These are phyloP conservation scores for Hippocampus kuda DNA, from an alignment of 2,797 vertebrate species.

Conservation along the genomic window DNA sequence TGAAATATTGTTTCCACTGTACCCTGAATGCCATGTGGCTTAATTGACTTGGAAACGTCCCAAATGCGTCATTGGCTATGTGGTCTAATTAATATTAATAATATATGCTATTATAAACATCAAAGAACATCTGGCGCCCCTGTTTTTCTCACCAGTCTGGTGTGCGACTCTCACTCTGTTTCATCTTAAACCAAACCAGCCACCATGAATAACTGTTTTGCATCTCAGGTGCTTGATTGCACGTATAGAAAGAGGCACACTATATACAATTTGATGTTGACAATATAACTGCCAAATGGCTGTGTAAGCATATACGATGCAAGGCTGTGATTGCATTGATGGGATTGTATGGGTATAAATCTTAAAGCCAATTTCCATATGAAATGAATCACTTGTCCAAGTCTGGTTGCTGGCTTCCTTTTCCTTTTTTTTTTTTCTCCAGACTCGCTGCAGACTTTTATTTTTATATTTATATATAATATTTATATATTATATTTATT, in stretches of 20 bases:
- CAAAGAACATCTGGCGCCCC: conserved; percentile 99
- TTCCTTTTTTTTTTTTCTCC: neutral
- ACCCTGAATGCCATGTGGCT: conserved; percentile 99
- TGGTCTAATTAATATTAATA: conserved; percentile 99
- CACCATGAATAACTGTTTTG: conserved; percentile 48
- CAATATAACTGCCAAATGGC: conserved; percentile 53
- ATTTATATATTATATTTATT: no score
- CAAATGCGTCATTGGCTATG: conserved; percentile 99
- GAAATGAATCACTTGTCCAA: conserved; percentile 63
- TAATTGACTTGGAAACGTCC: conserved; percentile 99
- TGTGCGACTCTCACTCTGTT: conserved; percentile 64
- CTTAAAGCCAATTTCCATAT: conserved; percentile 63
- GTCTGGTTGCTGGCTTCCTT: conserved; percentile 47
- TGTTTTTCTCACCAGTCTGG: conserved; percentile 94
- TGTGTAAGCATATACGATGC: conserved; percentile 53
- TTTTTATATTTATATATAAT: no score
- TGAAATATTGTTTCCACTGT: conserved; percentile 98
- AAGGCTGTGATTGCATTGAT: conserved; percentile 53
- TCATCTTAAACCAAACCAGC: conserved; percentile 63
- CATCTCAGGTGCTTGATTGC: conserved; percentile 58
- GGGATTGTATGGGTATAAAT: conserved; percentile 60
- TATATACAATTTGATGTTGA: conserved; percentile 48
- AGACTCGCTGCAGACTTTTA: neutral
- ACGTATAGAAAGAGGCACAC: conserved; percentile 25
- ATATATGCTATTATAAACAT: conserved; percentile 99